Conservation (phyloP, 1,140 invertebrate species). For the Vollenhovia emeryi region DNA sequence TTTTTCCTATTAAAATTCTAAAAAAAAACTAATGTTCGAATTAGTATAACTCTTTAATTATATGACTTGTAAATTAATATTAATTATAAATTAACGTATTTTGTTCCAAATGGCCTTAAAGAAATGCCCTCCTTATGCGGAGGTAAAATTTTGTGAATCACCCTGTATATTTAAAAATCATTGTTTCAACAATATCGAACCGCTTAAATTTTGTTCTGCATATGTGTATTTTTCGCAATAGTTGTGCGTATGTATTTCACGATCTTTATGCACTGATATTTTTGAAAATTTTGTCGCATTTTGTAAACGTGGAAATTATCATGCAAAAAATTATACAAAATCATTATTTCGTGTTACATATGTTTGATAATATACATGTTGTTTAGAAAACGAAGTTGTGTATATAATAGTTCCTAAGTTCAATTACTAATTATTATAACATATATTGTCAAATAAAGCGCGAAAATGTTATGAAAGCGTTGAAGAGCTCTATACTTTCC, state of each 20-base stretch:
- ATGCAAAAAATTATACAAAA: constrained; percentile 54
- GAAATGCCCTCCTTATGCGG: too few relatives aligned
- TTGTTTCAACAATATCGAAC: constrained; percentile 52
- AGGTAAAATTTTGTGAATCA: too few relatives aligned
- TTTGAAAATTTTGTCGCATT: constrained; percentile 57
- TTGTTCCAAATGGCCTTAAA: too few relatives aligned
- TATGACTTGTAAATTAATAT: too few relatives aligned
- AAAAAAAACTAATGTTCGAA: too few relatives aligned
- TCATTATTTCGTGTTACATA: constrained; percentile 59
- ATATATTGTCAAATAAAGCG: constrained; percentile 73
- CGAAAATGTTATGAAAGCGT: constrained; percentile 61
- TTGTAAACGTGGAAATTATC: constrained; percentile 58
- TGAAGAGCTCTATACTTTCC: neutral
- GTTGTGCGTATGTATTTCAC: constrained; percentile 49
- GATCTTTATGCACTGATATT: constrained; percentile 25
- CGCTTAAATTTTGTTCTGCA: constrained; percentile 55
- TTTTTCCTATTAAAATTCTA: too few relatives aligned
- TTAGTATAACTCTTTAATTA: too few relatives aligned
- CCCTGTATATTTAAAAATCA: constrained; percentile 68
- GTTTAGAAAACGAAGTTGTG: constrained; percentile 49
- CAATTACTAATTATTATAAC: constrained; percentile 70
- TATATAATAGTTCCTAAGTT: constrained; percentile 70
- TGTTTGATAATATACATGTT: constrained; percentile 61
- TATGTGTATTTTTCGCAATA: neutral
- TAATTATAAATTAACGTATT: too few relatives aligned